phyloP scores from a whole-genome alignment of 2,888 invertebrate species.

The Pheosia tremula region DNA sequence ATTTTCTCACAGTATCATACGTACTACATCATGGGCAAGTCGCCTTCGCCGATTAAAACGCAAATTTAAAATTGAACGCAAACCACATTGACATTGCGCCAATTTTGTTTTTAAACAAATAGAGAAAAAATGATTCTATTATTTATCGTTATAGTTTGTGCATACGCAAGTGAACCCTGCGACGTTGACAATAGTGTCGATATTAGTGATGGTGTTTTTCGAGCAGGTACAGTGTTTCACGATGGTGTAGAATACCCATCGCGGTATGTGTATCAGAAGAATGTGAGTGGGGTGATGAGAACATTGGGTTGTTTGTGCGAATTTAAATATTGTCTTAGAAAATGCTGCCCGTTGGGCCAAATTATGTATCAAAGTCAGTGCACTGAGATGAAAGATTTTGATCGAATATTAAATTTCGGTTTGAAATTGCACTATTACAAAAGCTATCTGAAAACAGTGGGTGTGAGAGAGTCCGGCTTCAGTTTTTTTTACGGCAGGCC shows the following conservation, averaged over 20 bases:
- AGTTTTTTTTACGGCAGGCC: constrained; percentile 49
- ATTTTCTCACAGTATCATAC: constrained; percentile 30
- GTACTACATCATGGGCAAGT: constrained; percentile 36
- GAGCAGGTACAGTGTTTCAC: constrained; percentile 48
- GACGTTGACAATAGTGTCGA: constrained; percentile 59
- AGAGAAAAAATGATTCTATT: constrained; percentile 19
- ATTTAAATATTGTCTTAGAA: constrained; percentile 59
- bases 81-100: constrained; percentile 3
- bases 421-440: constrained; percentile 46
- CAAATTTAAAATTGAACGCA: constrained; percentile 25
- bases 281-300: constrained; percentile 48
- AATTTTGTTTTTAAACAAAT: not conserved
- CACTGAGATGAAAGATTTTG: constrained; percentile 34
- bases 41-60: constrained; percentile 21
- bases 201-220: constrained; percentile 46
- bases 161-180: constrained; percentile 36
- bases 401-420: constrained; percentile 46
- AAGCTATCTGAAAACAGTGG: constrained; percentile 40
- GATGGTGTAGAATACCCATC: constrained; percentile 28
- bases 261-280: constrained; percentile 52
- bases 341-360: constrained; percentile 65
- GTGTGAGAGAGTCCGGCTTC: constrained; percentile 40
- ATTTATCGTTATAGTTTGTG: constrained; percentile 35
- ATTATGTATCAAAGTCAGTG: constrained; percentile 42
- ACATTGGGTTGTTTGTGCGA: constrained; percentile 66